A percentile compares a stretch with the other conserved stretches of the same genome.
Evolutionary conservation across 2,113 vertebrate genomes (phyloP).

Genomic region (Psittacara wagleri): DNA sequence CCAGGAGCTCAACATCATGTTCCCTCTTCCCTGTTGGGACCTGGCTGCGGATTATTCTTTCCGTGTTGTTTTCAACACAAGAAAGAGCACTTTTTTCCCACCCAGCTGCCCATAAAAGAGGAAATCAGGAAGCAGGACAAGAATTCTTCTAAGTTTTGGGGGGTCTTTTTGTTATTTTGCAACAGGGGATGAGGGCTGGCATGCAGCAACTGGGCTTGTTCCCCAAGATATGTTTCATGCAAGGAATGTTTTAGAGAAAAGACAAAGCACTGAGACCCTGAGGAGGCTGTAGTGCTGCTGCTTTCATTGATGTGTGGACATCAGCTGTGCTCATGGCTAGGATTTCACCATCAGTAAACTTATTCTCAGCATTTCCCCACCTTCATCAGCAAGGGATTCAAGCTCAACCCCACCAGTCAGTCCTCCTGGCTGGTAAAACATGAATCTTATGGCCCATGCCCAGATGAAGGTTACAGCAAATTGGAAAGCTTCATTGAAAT

Average conservation of each 20-base stretch:
- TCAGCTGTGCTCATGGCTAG: not conserved
- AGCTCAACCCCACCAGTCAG: not conserved
- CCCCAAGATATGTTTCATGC: not conserved
- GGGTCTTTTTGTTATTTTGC: not conserved
- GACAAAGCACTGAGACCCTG: not conserved
- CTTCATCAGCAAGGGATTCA: not conserved
- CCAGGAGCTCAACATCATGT: not conserved
- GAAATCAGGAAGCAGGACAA: not conserved
- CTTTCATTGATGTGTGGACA: not conserved
- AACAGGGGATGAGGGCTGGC: not conserved
- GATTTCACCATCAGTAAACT: not conserved
- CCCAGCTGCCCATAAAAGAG: not conserved
- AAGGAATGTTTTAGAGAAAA: not conserved
- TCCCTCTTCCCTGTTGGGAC: not conserved
- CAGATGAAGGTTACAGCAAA: not conserved
- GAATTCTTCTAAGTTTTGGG: not conserved
- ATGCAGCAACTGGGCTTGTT: not conserved
- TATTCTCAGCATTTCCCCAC: not conserved
- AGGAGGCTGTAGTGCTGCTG: not conserved
- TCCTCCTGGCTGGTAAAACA: not conserved
- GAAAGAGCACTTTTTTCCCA: not conserved
- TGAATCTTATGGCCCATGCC: not conserved
- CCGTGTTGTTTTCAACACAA: not conserved
- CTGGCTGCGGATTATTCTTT: constrained; percentile 27
- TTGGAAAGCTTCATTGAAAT: not conserved